phyloP scores from a whole-genome alignment of 1,140 invertebrate genomes.

The Nasonia vitripennis region DNA sequence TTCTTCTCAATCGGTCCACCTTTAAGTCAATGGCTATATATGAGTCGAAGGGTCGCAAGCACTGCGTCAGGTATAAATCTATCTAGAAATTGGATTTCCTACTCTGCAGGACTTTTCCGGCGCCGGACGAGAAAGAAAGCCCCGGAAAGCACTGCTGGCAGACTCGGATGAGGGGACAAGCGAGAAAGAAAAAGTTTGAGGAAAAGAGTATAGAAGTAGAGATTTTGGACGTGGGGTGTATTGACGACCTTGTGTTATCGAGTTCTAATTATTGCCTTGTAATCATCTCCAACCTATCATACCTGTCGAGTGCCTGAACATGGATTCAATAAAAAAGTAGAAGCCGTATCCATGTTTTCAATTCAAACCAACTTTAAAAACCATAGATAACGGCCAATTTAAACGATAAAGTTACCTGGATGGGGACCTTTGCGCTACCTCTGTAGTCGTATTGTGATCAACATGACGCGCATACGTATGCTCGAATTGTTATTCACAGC shows the following conservation, averaged over 20 bases:
- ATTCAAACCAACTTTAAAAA: too few species aligned
- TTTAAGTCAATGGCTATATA: constrained; percentile 1
- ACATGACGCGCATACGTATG: not conserved
- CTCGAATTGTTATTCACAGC: not conserved
- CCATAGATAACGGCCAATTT: too few species aligned
- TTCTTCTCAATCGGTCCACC: not conserved
- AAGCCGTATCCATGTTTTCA: too few species aligned
- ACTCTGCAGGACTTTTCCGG: not conserved
- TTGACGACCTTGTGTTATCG: not conserved
- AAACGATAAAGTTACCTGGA: not conserved
- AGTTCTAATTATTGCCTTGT: too few species aligned
- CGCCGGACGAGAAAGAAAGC: not conserved
- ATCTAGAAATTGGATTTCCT: constrained; percentile 57
- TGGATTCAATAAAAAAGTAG: too few species aligned
- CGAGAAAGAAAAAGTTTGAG: not conserved
- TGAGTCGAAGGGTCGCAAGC: not conserved
- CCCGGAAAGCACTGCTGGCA: not conserved
- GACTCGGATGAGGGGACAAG: not conserved
- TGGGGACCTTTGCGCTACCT: not conserved
- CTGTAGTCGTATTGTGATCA: not conserved
- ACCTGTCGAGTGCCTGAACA: too few species aligned
- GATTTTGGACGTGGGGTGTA: not conserved
- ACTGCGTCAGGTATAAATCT: constrained; percentile 55
- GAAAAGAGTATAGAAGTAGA: not conserved
- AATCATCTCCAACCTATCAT: too few species aligned